Evolutionary conservation across 1,140 invertebrate genomes (phyloP).

Genomic region (Scaptomyza graminum): DNA sequence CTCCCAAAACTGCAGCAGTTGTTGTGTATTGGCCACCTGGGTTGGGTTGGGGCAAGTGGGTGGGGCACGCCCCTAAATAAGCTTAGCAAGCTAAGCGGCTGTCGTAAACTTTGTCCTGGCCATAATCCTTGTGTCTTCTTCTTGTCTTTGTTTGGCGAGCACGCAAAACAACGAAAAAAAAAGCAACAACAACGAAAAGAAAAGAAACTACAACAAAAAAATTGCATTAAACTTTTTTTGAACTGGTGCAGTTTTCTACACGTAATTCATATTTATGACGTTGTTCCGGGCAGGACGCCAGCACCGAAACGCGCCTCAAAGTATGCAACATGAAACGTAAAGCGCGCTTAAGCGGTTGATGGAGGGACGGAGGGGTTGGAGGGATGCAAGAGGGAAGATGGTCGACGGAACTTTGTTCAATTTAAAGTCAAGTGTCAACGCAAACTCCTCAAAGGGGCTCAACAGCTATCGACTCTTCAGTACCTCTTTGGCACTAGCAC

Average conservation of each 20-base stretch:
- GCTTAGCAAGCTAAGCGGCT: conserved; percentile 34
- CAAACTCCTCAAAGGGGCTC: conserved; percentile 68
- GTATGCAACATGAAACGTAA: conserved; percentile 50
- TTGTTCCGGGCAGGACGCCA: conserved; percentile 30
- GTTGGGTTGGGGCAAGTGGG: conserved; percentile 18
- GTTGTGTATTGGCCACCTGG: conserved; percentile 69
- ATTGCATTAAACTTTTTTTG: conserved; percentile 74
- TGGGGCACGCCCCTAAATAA: conserved; percentile 43
- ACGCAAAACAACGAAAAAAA: not conserved
- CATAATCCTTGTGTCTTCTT: conserved; percentile 23
- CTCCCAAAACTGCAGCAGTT: conserved; percentile 58
- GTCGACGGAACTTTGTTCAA: conserved; percentile 61
- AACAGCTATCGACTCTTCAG: conserved; percentile 69
- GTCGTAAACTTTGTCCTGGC: conserved; percentile 48
- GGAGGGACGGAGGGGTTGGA: not conserved
- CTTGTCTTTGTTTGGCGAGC: conserved; percentile 38
- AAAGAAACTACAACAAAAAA: conserved; percentile 30
- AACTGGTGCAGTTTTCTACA: conserved; percentile 43
- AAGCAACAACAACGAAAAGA: too few relatives aligned
- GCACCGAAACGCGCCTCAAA: conserved; percentile 38
- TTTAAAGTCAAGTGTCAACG: conserved; percentile 81
- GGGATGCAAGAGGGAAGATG: not conserved
- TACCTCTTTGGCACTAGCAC: conserved; percentile 45
- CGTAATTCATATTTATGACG: conserved; percentile 76
- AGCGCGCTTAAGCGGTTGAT: conserved; percentile 11